These are phyloP conservation scores for Poeciliopsis paucimaculata DNA, from an alignment of 2,797 vertebrate genomes.

Conservation along the genomic window DNA sequence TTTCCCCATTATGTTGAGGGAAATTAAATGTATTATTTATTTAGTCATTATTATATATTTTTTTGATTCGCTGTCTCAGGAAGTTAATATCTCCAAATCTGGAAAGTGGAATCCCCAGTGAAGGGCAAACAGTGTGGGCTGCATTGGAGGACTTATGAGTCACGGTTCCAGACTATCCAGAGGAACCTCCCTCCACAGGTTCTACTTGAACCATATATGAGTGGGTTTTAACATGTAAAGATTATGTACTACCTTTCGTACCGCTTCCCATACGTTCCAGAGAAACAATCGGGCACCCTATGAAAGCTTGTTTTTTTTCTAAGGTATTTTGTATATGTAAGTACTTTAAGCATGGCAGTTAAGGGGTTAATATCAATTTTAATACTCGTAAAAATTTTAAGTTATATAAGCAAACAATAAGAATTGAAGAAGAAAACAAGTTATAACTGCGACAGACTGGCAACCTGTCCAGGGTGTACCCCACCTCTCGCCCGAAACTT, in stretches of 20 bases:
- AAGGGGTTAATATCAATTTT: background rate
- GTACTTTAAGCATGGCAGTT: too few relatives aligned
- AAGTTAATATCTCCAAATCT: conserved; percentile 41
- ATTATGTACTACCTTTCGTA: background rate
- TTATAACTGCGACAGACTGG: too few relatives aligned
- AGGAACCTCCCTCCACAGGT: conserved; percentile 23
- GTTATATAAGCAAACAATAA: background rate
- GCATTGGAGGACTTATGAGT: conserved; percentile 61
- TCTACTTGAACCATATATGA: background rate
- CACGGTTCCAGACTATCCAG: conserved; percentile 37
- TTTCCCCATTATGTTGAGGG: background rate
- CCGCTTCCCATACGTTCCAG: background rate
- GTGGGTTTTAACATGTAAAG: background rate
- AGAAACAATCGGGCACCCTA: background rate
- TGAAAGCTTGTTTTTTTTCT: background rate
- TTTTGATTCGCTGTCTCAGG: conserved; percentile 17
- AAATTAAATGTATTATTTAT: background rate
- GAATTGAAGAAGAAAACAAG: background rate
- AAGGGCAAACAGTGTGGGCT: conserved; percentile 46
- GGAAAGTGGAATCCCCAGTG: conserved; percentile 38
- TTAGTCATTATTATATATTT: background rate
- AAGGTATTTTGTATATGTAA: background rate
- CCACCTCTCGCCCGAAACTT: too few relatives aligned
- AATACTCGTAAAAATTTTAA: background rate
- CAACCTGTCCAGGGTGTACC: too few relatives aligned